Conservation (phyloP, 2,888 invertebrate species). For the Branchipolynoe longqiensis region DNA sequence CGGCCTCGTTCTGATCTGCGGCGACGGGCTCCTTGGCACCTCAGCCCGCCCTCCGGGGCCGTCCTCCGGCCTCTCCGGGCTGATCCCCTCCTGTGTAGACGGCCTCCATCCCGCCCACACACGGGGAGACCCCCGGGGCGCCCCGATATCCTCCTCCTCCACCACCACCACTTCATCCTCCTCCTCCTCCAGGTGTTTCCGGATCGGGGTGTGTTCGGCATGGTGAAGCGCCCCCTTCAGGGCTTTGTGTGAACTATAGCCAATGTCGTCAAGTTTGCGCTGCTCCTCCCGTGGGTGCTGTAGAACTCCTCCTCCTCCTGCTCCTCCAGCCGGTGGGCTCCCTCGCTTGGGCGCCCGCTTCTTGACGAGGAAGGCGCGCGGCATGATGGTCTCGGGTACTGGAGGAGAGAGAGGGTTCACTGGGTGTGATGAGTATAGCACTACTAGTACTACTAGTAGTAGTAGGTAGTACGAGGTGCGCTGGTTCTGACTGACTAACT, state of each 20-base stretch:
- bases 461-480: no score
- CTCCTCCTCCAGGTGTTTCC: no score
- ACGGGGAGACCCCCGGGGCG: not conserved
- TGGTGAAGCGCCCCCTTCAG: no score
- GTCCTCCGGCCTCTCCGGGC: not conserved
- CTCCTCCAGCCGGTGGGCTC: not conserved
- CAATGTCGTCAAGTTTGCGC: not conserved
- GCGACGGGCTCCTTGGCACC: no score
- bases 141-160: no score
- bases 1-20: not conserved
- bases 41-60: not conserved
- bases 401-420: no score
- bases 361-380: constrained; percentile 59
- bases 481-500: no score
- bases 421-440: no score
- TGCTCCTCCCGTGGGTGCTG: not conserved
- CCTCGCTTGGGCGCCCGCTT: constrained; percentile 33
- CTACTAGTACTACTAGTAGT: no score
- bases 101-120: not conserved
- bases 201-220: no score
- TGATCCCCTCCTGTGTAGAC: not conserved
- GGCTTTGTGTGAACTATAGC: no score
- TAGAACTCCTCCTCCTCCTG: not conserved
- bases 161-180: no score
- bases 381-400: constrained; percentile 35